Evolutionary conservation across 2,888 invertebrate species (phyloP).

Genomic region (Meganola albula): DNA sequence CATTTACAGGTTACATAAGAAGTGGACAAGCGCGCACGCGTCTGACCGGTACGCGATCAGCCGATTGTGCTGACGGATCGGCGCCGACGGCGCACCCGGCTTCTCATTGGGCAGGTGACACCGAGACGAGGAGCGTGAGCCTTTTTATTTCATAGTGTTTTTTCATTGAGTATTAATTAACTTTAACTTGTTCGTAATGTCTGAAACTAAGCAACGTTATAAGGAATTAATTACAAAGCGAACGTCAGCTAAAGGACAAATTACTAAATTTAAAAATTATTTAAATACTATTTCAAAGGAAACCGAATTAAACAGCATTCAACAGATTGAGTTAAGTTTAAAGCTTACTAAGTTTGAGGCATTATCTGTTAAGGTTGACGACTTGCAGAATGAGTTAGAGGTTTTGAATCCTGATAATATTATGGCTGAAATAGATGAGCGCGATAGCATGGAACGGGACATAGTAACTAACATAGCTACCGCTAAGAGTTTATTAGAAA

Average conservation of each 20-base stretch:
- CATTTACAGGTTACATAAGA: no score
- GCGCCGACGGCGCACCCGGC: no score
- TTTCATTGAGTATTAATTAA: no score
- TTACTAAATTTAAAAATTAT: conserved; percentile 15
- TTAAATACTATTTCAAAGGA: conserved; percentile 1
- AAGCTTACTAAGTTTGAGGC: conserved; percentile 8
- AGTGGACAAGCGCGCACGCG: no score
- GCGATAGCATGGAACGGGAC: conserved; percentile 15
- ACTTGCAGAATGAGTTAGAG: conserved; percentile 18
- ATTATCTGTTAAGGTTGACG: conserved; percentile 11
- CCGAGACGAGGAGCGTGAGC: no score
- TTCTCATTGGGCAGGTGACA: no score
- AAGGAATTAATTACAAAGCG: conserved; percentile 3
- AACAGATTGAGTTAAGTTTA: conserved; percentile 10
- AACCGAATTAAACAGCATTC: conserved; percentile 1
- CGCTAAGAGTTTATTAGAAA: conserved; percentile 14
- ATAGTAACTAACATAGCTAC: conserved; percentile 14
- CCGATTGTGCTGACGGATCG: no score
- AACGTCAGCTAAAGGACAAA: conserved; percentile 10
- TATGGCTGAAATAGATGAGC: conserved; percentile 14
- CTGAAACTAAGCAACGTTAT: not conserved
- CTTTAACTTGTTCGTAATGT: no score
- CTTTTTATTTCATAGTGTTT: no score
- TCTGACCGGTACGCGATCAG: no score
- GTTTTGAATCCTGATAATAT: conserved; percentile 9